Evolutionary conservation across 1,140 invertebrate species (phyloP), one percentile per base, ranked within the genome.

Genomic region (Heliconius eleuchia): DNA sequence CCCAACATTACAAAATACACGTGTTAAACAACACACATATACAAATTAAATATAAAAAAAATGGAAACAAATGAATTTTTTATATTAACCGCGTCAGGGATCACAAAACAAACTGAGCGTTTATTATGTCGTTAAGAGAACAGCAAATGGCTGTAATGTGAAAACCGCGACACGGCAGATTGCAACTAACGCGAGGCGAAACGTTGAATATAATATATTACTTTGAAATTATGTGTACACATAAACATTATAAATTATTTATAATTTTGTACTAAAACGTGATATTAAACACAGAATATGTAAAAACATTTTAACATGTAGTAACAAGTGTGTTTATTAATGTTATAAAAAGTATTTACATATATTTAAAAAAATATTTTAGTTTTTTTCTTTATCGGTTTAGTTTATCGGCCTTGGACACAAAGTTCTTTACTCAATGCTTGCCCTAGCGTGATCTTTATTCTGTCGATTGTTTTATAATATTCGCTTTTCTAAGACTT

Each of bases 41-140:
- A 37, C 4, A 37, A 37, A 37, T 37, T 37, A 37, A 37, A 37
- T 23, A 4, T 66, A 30, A 27, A 23, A 9, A 23, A 66, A 27
- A 27, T 66, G 60, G 3, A 60, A 27, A 23, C 55, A 60, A 66
- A 66, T 27, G 23, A 30, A 66, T 66, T 9, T 76, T 52, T 76
- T 77, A 80, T 77, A 39, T 72, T 73, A 34, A 73, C 73, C 42
- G 23, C 23, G 42, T 78, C 55, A 76, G 46, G 60, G 71, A 39
- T 77, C 72, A n/a, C 73, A 77, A 77, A 79, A 78, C 76, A 82
- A 76, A 76, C 66, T 30, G 77, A 71, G 77, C 82, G 78, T 82
- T 88, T 86, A 87, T 87, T 85, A 84, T 86, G 83, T 87, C 86
- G 83, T 88, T 88, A 88, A 82, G 83, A 57, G 82, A 55, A 71